Base-by-base conservation (phyloP, 2,888 invertebrate genomes). In the Lamellibrachia columna region DNA sequence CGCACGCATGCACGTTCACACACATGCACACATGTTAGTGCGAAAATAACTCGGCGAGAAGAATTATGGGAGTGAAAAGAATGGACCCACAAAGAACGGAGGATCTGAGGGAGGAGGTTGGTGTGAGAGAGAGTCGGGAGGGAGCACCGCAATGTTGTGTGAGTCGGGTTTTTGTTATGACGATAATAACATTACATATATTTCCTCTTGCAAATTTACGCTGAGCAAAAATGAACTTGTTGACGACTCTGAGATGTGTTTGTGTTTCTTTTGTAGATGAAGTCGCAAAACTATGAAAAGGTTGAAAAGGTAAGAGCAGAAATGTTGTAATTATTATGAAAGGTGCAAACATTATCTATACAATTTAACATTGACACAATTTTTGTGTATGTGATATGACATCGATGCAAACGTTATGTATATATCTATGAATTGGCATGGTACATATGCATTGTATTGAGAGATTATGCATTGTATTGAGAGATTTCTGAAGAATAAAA, bases 241-340 rank as follows among this genome's bases (percentile, higher is more conserved):
- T 53, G 91, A 53, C 53, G 15, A 40, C 11, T n/a, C 9, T 40
- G 9, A 40, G 28, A 40, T 91, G n/a, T 92, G 9, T 40, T 75
- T 40, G 28, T 75, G 40, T 75, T 15, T 75, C 52, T 90, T 53
- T 93, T 93, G 58, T 98, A 99, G 98, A 98, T 99, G 98, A 99
- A 99, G 97, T 98, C 98, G 95, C 98, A 99, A 97, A 99, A 99
- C 97, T 99, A 98, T 97, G 99, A 99, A 97, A 98, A 98, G 96
- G 99, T 99, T 91, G 99, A 99, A 98, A 99, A 99, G 98, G 98
- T 99, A 97, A 97, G 98, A 94, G 53, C n/a, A 11, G 15, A n/a
- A 9, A 58, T 92, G n/a, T 92, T 90, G 52, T 40, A 92, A 28
- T 92, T 52, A 60, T 15, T 91, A 40, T n/a, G 53, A 91, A 15